Evolutionary conservation across 2,888 invertebrate species (phyloP).

Genomic region (Mythimna impura): DNA sequence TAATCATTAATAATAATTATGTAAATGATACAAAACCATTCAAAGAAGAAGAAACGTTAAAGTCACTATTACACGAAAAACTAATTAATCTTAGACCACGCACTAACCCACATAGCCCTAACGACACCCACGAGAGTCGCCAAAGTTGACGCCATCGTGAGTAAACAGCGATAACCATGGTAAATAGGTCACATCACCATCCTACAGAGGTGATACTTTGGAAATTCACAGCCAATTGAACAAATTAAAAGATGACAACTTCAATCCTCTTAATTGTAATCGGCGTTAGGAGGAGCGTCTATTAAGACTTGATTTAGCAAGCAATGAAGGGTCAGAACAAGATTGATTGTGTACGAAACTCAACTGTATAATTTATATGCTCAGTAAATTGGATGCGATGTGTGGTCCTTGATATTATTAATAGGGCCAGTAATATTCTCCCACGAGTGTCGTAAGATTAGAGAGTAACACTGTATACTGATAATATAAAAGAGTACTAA

Average conservation of each 20-base stretch:
- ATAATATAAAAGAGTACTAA: not conserved
- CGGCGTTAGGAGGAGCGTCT: slow-evolving; percentile 51
- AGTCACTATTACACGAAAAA: slow-evolving; percentile 5
- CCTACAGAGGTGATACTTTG: slow-evolving; percentile 63
- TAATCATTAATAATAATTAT: slow-evolving; percentile 17
- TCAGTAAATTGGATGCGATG: slow-evolving; percentile 42
- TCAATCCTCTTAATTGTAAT: slow-evolving; percentile 60
- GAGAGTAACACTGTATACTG: not conserved
- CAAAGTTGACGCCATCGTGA: slow-evolving; percentile 80
- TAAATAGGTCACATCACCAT: slow-evolving; percentile 75
- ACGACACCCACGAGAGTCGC: slow-evolving; percentile 73
- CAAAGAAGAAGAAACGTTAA: slow-evolving; percentile 27
- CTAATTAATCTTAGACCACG: slow-evolving; percentile 61
- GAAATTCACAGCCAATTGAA: slow-evolving; percentile 69
- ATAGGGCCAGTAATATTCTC: slow-evolving; percentile 30
- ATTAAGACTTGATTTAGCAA: slow-evolving; percentile 60
- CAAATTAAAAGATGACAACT: slow-evolving; percentile 69
- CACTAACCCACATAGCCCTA: slow-evolving; percentile 67
- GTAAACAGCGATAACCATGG: slow-evolving; percentile 73
- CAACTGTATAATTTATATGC: slow-evolving; percentile 54
- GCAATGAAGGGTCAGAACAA: slow-evolving; percentile 53
- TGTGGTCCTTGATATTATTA: slow-evolving; percentile 45
- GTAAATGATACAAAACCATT: slow-evolving; percentile 5
- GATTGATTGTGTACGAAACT: slow-evolving; percentile 58
- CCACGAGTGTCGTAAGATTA: slow-evolving; percentile 29